phyloP scores from a whole-genome alignment of 2,113 vertebrate genomes.

The Mesocricetus auratus region DNA sequence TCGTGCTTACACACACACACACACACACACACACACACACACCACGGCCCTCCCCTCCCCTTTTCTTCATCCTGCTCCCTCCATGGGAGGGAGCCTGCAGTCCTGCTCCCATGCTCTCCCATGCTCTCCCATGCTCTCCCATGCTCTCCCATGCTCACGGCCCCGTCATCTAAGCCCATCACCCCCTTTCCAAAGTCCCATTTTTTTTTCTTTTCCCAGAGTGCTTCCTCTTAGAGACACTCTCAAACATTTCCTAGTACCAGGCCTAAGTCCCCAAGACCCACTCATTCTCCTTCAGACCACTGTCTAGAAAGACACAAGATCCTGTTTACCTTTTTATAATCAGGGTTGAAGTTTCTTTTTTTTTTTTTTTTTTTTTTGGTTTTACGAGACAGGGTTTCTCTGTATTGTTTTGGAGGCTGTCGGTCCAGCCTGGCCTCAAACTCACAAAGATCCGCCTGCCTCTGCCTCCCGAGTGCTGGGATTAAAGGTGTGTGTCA shows the following conservation, averaged over 20 bases:
- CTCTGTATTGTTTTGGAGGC: no score
- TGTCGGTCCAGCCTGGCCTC: no score
- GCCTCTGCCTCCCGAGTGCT: no score
- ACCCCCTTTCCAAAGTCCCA: background rate
- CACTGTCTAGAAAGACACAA: background rate
- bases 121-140: background rate
- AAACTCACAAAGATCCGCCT: no score
- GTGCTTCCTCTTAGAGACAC: background rate
- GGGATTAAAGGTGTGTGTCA: no score
- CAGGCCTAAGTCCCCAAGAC: background rate
- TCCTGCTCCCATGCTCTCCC: background rate
- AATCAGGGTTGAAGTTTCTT: background rate
- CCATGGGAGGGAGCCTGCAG: accelerated
- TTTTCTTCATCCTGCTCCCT: background rate
- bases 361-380: no score
- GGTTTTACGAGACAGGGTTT: no score
- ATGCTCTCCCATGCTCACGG: background rate
- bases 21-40: no score
- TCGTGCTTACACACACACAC: accelerated
- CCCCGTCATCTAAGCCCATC: no score
- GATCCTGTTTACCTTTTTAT: background rate
- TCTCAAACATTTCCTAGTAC: background rate
- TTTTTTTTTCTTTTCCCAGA: background rate
- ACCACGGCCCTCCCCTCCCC: background rate
- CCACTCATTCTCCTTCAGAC: background rate